phyloP scores from a whole-genome alignment of 1,140 invertebrate species.

The Drosophila obscura region DNA sequence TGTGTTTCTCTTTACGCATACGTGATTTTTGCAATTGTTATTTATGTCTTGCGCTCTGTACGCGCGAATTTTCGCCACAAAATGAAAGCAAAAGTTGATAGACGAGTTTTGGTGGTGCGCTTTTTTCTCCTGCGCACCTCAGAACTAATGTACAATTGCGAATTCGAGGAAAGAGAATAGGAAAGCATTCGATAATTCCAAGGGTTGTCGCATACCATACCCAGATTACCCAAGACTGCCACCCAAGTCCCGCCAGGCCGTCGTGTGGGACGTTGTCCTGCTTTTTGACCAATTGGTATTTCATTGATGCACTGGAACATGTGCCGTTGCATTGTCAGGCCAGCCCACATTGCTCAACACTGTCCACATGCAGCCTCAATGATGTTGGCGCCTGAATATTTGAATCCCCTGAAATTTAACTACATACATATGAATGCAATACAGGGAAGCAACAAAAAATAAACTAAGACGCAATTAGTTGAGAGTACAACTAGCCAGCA shows the following conservation, averaged over 20 bases:
- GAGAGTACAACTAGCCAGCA: conserved; percentile 20
- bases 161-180: conserved; percentile 19
- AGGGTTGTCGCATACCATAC: conserved; percentile 45
- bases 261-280: not conserved
- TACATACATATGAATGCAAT: not conserved
- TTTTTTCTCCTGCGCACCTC: conserved; percentile 52
- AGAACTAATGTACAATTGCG: conserved; percentile 32
- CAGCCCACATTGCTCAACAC: too few relatives aligned
- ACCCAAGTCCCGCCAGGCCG: conserved; percentile 15
- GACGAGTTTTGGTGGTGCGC: conserved; percentile 67
- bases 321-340: too few relatives aligned
- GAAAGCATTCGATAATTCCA: conserved; percentile 47
- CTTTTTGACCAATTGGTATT: too few relatives aligned
- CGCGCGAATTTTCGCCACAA: conserved; percentile 72
- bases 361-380: too few relatives aligned
- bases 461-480: conserved; percentile 74
- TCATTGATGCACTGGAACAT: too few relatives aligned
- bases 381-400: too few relatives aligned
- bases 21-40: conserved; percentile 72
- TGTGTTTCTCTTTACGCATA: conserved; percentile 61
- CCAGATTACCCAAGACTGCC: conserved; percentile 8
- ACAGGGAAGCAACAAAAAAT: conserved; percentile 22
- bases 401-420: too few relatives aligned
- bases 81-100: conserved; percentile 83
- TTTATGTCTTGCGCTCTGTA: conserved; percentile 60